Evolutionary conservation across 1,140 invertebrate species (phyloP), one percentile per base, ranked within the genome.

Genomic region (Plectrocnemia conspersa): DNA sequence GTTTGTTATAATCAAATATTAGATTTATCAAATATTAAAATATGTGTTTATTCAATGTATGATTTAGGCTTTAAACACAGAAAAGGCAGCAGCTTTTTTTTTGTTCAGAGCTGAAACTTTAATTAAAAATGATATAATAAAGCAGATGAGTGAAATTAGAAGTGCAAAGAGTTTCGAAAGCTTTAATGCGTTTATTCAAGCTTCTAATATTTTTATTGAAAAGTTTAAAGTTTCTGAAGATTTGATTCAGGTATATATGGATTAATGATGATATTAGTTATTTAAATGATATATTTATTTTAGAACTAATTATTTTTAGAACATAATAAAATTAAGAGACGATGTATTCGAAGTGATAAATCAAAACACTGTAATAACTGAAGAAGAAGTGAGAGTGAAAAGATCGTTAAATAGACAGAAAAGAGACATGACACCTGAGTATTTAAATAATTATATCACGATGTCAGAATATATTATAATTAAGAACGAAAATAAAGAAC

Each of bases 391-490:
- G 13, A 25, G 27, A 10, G 6, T 19, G 16, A 21, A 52, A 22
- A 52, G 15, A 7, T 11, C 5, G 2, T 13, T 2, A 45, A 33
- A 52, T 29, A 41, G 33, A n/a, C 9, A 23, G 21, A 60, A 59
- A 49, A 41, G 58, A 29, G 46, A 49, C 23, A 38, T 61, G 6
- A 54, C 54, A 11, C 38, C 54, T 2, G 44, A 53, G 18, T 54
- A 61, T 46, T 13, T 61, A 0, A 36, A 44, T 32, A 61, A 53
- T 50, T 54, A 52, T 16, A 33, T 61, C 16, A 53, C 56, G 45
- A 40, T 56, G 7, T 61, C 58, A 13, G 58, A 61, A 54, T 61
- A 56, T 50, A 48, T 61, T 5, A 56, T 61, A 48, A 24, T 44
- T 19, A 61, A 24, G 0, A 56, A 54, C 18, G 54, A 56, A 45